Evolutionary conservation across 1,140 invertebrate species (phyloP), one percentile per base, ranked within the genome.

Genomic region (Drosophila teissieri): DNA sequence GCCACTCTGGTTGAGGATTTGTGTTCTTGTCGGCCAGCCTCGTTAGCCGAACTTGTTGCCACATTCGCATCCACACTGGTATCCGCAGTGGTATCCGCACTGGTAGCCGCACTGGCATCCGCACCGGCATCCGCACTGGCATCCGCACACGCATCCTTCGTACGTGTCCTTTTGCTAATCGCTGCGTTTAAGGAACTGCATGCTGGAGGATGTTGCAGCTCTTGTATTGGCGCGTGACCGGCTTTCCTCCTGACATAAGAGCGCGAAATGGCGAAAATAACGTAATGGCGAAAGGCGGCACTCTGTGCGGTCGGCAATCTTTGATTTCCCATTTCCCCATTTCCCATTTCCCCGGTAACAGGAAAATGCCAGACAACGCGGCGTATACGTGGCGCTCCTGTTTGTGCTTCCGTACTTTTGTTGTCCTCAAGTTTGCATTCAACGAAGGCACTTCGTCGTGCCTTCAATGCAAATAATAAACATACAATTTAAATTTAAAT

Each of bases 121-220:
- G n/a, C 52, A 17, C 2, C 7, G 15, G 27, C 58, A 61, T n/a
- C 17, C 44, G 5, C 36, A 31, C 3, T 2, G 7, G 2, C 46
- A 11, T 7, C 11, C 39, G 31, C 37, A 48, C 22, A 31, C 27
- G 78, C 70, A 78, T 72, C 60, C 51, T 62, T 68, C 44, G 79
- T 82, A 82, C 79, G 79, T 82, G 79, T 82, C 57, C 74, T 82
- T 83, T 83, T 69, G 80, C 80, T 82, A 82, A 82, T 82, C 80
- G 79, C 54, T 60, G 69, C 74, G 62, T 83, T 73, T 78, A 78
- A 74, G 72, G 61, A 78, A 58, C 54, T 78, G 73, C 68, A 78
- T 15, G 51, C 27, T 19, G 42, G 51, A 51, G 67, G 39, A 14
- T 45, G 67, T 44, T 78, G 80, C 80, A 82, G 53, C 62, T 42